Conservation (phyloP, 2,113 vertebrate species). For the Gallinago media region DNA sequence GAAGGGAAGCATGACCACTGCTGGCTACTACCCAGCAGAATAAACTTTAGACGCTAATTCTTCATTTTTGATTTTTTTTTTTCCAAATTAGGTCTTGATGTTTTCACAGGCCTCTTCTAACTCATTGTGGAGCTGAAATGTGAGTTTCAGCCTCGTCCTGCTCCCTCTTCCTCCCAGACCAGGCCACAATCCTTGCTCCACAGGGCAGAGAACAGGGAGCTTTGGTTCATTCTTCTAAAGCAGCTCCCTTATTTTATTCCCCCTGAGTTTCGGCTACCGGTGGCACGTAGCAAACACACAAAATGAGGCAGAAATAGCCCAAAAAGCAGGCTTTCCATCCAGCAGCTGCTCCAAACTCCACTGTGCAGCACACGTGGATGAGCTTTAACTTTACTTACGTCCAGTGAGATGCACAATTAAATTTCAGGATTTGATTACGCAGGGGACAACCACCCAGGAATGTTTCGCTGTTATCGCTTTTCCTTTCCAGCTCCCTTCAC, state of each 20-base stretch:
- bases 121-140: not conserved
- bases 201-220: not conserved
- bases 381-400: no score
- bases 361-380: no score
- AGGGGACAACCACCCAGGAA: not conserved
- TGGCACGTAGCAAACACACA: not conserved
- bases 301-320: not conserved
- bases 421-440: not conserved
- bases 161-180: not conserved
- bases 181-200: not conserved
- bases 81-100: slow-evolving; percentile 43
- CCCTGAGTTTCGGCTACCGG: not conserved
- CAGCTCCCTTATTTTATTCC: not conserved
- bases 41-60: slow-evolving; percentile 12
- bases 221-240: not conserved
- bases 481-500: not conserved
- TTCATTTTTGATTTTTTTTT: slow-evolving; percentile 41
- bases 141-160: not conserved
- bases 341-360: not conserved
- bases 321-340: not conserved
- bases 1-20: slow-evolving; percentile 2
- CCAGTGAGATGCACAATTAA: not conserved
- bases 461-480: not conserved
- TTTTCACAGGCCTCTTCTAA: not conserved
- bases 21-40: slow-evolving; percentile 31